Evolutionary conservation across 2,113 vertebrate species (phyloP).

Genomic region (Myrmecobius fasciatus): DNA sequence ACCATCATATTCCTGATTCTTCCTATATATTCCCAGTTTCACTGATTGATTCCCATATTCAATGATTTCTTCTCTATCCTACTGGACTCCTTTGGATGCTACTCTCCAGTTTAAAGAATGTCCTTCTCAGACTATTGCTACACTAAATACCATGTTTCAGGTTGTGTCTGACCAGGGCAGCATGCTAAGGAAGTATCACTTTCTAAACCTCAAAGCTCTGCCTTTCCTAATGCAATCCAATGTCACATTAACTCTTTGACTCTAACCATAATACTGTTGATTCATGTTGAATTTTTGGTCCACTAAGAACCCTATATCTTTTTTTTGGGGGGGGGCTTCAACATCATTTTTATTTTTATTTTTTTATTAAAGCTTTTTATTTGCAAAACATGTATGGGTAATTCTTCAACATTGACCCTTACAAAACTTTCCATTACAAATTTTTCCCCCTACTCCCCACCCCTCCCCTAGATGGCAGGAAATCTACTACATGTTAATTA

Average conservation of each 20-base stretch:
- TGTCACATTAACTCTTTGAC: background rate
- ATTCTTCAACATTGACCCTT: too few species aligned
- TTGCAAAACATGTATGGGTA: too few species aligned
- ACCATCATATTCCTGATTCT: background rate
- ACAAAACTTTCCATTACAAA: too few species aligned
- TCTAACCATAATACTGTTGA: background rate
- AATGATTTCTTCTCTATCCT: background rate
- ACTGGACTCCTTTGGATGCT: background rate
- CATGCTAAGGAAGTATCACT: background rate
- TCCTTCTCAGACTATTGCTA: background rate
- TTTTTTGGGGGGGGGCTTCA: too few species aligned
- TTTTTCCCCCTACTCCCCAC: too few species aligned
- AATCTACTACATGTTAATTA: too few species aligned
- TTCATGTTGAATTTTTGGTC: background rate
- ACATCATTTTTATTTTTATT: too few species aligned
- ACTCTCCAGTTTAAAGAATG: background rate
- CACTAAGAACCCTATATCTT: background rate
- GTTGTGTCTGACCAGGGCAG: background rate
- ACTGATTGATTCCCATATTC: background rate
- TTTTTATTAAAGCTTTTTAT: too few species aligned
- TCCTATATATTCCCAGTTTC: background rate
- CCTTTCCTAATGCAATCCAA: background rate
- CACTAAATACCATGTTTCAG: background rate
- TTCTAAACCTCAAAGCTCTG: background rate
- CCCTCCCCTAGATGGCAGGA: too few species aligned